Conservation (phyloP, 92 coral and sea anemone genomes). For the Plumapathes pennacea region DNA sequence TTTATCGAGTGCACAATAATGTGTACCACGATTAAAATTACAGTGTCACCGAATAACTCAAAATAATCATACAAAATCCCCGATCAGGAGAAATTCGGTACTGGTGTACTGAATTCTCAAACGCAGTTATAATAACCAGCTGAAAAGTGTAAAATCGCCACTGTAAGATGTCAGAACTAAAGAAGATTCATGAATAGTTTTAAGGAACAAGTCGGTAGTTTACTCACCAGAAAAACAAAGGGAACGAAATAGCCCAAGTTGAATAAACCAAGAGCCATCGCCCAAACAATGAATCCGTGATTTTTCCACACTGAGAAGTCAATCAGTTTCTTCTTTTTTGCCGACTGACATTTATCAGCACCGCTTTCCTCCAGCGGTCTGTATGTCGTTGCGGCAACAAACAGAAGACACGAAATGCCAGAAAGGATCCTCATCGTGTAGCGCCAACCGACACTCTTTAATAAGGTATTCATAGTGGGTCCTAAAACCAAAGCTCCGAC, state of each 20-base stretch:
- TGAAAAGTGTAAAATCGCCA: too few species aligned
- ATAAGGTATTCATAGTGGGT: slow-evolving; percentile 40
- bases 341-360: not conserved
- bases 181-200: too few species aligned
- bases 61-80: too few species aligned
- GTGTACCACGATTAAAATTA: too few species aligned
- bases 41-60: too few species aligned
- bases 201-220: too few species aligned
- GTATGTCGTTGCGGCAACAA: slow-evolving; percentile 44
- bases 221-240: slow-evolving; percentile 57
- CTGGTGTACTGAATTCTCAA: too few species aligned
- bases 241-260: slow-evolving; percentile 61
- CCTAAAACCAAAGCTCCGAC: slow-evolving; percentile 52
- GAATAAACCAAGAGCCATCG: slow-evolving; percentile 48
- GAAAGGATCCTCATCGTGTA: slow-evolving; percentile 46
- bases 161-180: too few species aligned
- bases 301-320: slow-evolving; percentile 56
- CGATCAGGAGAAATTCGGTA: too few species aligned
- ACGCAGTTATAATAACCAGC: too few species aligned
- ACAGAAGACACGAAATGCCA: slow-evolving; percentile 23
- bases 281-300: slow-evolving; percentile 46
- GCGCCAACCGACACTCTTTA: slow-evolving; percentile 43
- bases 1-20: too few species aligned
- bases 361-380: slow-evolving; percentile 18
- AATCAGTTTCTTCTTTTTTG: slow-evolving; percentile 31